phyloP scores from a whole-genome alignment of 2,797 vertebrate genomes.

The Oreochromis mossambicus region DNA sequence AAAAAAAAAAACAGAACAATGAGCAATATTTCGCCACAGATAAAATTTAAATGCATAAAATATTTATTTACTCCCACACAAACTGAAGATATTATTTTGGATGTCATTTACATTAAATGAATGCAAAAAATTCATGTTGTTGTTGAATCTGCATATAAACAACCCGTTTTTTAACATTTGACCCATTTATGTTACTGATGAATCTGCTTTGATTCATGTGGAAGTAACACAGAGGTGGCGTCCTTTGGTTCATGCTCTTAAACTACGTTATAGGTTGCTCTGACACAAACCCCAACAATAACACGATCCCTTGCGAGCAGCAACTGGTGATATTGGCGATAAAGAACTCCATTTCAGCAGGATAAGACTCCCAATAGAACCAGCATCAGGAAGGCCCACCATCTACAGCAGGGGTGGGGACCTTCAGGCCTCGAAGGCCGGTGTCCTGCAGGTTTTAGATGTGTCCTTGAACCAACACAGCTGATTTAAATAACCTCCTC shows the following conservation, averaged over 20 bases:
- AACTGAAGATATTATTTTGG: background rate
- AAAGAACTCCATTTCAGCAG: background rate
- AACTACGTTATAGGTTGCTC: background rate
- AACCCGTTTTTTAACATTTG: background rate
- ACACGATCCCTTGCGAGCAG: rapidly evolving
- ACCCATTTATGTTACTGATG: background rate
- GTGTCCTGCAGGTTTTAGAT: background rate
- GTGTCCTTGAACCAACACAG: background rate
- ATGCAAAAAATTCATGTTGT: background rate
- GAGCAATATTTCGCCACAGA: background rate
- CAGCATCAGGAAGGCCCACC: background rate
- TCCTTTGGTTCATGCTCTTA: background rate
- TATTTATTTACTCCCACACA: background rate
- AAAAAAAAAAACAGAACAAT: background rate
- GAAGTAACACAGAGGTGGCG: background rate
- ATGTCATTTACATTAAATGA: background rate
- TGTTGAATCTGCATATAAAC: background rate
- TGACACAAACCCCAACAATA: background rate
- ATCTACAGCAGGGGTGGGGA: background rate
- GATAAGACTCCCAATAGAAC: background rate
- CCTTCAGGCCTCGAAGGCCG: background rate
- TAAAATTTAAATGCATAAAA: background rate
- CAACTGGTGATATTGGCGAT: rapidly evolving
- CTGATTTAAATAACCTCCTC: background rate
- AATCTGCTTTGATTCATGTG: background rate